phyloP scores from a whole-genome alignment of 2,113 vertebrate species.

The Anoura caudifer region DNA sequence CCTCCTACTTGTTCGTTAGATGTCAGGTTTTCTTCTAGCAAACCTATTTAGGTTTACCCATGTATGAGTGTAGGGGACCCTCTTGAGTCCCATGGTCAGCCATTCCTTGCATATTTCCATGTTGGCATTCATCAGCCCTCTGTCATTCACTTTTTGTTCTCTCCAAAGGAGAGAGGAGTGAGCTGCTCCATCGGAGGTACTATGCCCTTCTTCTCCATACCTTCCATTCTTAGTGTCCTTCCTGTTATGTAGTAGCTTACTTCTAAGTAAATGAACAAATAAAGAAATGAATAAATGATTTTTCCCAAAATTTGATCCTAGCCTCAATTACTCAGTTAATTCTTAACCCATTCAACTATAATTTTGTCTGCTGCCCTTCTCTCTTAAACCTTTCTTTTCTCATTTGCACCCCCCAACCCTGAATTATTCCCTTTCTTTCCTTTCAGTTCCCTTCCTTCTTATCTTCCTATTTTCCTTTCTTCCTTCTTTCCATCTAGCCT shows the following conservation, averaged over 20 bases:
- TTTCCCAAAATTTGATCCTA: background rate
- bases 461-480: background rate
- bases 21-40: background rate
- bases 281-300: background rate
- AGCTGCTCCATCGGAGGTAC: background rate
- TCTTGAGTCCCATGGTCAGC: background rate
- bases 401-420: background rate
- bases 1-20: background rate
- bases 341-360: background rate
- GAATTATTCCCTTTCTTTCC: background rate
- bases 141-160: background rate
- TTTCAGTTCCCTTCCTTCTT: background rate
- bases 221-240: background rate
- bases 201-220: background rate
- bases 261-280: background rate
- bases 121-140: background rate
- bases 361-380: background rate
- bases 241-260: background rate
- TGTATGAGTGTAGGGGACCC: background rate
- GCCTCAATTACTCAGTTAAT: background rate
- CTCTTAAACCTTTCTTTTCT: background rate
- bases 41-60: background rate
- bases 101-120: background rate
- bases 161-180: rapidly evolving
- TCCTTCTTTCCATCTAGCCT: background rate